These are phyloP conservation scores for Periphyllus acericola DNA, from an alignment of 2,888 invertebrate genomes.

Conservation along the genomic window DNA sequence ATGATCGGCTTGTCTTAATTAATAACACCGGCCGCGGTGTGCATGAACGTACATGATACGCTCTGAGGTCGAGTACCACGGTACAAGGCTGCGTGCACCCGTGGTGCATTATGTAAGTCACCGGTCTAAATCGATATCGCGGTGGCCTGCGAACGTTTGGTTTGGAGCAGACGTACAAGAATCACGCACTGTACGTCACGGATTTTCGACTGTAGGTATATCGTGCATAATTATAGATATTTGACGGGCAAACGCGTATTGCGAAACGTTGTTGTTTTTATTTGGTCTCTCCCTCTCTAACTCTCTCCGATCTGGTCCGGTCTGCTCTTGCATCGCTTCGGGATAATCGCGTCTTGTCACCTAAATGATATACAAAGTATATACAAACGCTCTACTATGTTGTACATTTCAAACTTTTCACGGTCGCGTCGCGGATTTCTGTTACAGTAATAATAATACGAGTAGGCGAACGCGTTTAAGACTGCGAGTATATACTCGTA, in stretches of 20 bases:
- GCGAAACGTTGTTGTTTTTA: not conserved
- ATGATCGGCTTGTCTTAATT: slow-evolving; percentile 52
- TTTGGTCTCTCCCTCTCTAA: too few species aligned
- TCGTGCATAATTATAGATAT: too few species aligned
- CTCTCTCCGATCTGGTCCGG: too few species aligned
- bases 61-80: not conserved
- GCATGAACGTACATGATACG: not conserved
- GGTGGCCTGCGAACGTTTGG: slow-evolving; percentile 1
- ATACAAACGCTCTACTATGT: too few species aligned
- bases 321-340: too few species aligned
- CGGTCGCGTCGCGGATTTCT: not conserved
- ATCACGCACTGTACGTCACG: too few species aligned
- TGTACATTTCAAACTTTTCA: slow-evolving; percentile 3
- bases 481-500: not conserved
- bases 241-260: not conserved
- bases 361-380: too few species aligned
- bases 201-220: too few species aligned
- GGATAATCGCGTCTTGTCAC: too few species aligned
- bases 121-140: slow-evolving; percentile 17
- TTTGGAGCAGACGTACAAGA: too few species aligned
- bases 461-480: not conserved
- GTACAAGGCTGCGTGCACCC: too few species aligned
- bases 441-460: too few species aligned
- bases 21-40: not conserved
- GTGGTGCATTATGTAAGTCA: slow-evolving; percentile 16